Conservation (phyloP, 2,888 invertebrate genomes). For the Epirrita christyi region DNA sequence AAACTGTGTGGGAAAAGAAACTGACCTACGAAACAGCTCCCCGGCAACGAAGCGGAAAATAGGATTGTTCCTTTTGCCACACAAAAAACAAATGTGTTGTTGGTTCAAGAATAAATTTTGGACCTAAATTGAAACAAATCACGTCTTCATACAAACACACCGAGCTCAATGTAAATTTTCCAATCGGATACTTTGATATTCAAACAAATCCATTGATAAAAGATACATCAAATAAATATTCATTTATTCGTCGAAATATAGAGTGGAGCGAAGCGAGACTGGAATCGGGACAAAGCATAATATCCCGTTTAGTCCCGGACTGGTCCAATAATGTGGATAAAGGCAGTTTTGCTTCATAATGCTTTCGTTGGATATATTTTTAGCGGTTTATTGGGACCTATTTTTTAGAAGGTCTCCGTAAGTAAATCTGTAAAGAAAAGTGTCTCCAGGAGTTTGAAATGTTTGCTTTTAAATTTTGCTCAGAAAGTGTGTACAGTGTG, state of each 20-base stretch:
- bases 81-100: too few relatives aligned
- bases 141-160: slow-evolving; percentile 2
- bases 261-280: slow-evolving; percentile 36
- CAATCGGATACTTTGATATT: slow-evolving; percentile 15
- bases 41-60: too few relatives aligned
- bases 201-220: slow-evolving; percentile 18
- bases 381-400: neutral
- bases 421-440: slow-evolving; percentile 4
- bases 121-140: slow-evolving; percentile 1
- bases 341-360: slow-evolving; percentile 21
- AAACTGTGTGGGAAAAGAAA: neutral
- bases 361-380: slow-evolving; percentile 13
- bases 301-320: slow-evolving; percentile 36
- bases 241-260: slow-evolving; percentile 47
- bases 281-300: slow-evolving; percentile 32
- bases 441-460: neutral
- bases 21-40: too few relatives aligned
- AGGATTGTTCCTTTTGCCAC: too few relatives aligned
- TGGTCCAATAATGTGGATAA: slow-evolving; percentile 31
- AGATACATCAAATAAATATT: slow-evolving; percentile 41
- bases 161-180: slow-evolving; percentile 12
- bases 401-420: neutral
- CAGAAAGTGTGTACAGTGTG: neutral
- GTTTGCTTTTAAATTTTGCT: neutral
- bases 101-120: neutral